A percentile compares a stretch with the other conserved stretches of the same genome.
Conservation (phyloP, 2,888 invertebrate genomes). For the Sycophila texana region DNA sequence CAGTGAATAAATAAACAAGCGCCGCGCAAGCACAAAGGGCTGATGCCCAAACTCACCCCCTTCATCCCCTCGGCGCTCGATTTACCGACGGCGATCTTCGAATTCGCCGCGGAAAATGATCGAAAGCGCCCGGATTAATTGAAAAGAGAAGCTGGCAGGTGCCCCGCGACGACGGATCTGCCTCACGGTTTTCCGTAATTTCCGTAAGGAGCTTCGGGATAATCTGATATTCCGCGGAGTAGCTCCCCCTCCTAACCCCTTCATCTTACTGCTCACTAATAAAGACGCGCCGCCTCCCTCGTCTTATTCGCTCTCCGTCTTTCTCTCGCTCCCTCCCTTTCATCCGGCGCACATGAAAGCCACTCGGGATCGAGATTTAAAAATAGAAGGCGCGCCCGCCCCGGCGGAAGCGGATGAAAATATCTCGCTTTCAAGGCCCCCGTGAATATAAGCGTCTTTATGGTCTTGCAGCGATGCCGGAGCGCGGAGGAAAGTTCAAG, state of each 20-base stretch:
- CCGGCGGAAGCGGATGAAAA: constrained; percentile 57
- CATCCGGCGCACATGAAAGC: constrained; percentile 37
- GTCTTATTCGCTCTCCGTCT: constrained; percentile 40
- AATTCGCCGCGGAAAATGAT: constrained; percentile 24
- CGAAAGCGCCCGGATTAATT: constrained; percentile 15
- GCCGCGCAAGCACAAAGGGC: neutral
- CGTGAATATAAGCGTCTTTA: constrained; percentile 14
- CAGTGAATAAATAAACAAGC: no score
- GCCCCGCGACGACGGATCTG: neutral
- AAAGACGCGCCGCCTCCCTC: constrained; percentile 42
- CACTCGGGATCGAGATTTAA: constrained; percentile 52
- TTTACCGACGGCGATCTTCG: neutral
- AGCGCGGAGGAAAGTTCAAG: constrained; percentile 46
- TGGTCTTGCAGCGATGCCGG: constrained; percentile 25
- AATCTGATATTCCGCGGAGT: constrained; percentile 50
- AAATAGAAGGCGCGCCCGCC: constrained; percentile 50
- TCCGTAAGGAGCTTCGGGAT: constrained; percentile 52
- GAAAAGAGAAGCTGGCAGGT: constrained; percentile 6
- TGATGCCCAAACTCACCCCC: neutral
- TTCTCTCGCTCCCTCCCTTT: constrained; percentile 15
- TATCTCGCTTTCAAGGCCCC: constrained; percentile 57
- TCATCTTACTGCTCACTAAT: constrained; percentile 19
- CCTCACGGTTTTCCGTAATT: constrained; percentile 43
- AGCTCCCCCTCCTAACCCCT: no score
- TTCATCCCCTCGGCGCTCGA: no score